These are phyloP conservation scores for Barbus barbus DNA, from an alignment of 2,113 vertebrate genomes.

Conservation along the genomic window DNA sequence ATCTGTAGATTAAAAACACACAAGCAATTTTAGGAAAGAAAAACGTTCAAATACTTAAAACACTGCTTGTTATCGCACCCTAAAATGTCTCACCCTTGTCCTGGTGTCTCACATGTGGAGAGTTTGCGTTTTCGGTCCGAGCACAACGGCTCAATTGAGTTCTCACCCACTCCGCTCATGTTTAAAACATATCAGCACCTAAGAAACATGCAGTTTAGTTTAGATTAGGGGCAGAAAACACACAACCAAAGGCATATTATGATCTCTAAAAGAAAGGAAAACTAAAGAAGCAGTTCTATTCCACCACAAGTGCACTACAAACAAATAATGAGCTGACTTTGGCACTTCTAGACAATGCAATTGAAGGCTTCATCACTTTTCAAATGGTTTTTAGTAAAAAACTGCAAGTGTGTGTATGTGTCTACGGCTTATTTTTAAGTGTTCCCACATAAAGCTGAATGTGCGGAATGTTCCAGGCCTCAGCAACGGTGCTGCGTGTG, in stretches of 20 bases:
- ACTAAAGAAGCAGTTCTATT: not conserved
- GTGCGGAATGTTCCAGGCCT: slow-evolving; percentile 51
- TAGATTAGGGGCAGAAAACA: not conserved
- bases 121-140: slow-evolving; percentile 94
- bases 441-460: slow-evolving; percentile 48
- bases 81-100: slow-evolving; percentile 78
- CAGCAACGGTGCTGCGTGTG: slow-evolving; percentile 13
- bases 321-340: not conserved
- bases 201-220: slow-evolving; percentile 53
- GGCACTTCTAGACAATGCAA: not conserved
- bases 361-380: slow-evolving; percentile 17
- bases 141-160: slow-evolving; percentile 85
- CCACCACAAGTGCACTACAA: not conserved
- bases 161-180: slow-evolving; percentile 95
- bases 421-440: slow-evolving; percentile 36
- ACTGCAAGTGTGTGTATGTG: not conserved
- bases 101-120: slow-evolving; percentile 87
- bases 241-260: not conserved
- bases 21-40: not conserved
- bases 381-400: not conserved
- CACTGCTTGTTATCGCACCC: not conserved
- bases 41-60: not conserved
- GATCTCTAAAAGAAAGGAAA: not conserved
- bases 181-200: slow-evolving; percentile 89
- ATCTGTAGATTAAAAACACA: slow-evolving; percentile 66